Percentiles rank a stretch among this genome's conserved stretches.
phyloP scores from a whole-genome alignment of 2,113 vertebrate genomes.

The Amphilophus citrinellus region DNA sequence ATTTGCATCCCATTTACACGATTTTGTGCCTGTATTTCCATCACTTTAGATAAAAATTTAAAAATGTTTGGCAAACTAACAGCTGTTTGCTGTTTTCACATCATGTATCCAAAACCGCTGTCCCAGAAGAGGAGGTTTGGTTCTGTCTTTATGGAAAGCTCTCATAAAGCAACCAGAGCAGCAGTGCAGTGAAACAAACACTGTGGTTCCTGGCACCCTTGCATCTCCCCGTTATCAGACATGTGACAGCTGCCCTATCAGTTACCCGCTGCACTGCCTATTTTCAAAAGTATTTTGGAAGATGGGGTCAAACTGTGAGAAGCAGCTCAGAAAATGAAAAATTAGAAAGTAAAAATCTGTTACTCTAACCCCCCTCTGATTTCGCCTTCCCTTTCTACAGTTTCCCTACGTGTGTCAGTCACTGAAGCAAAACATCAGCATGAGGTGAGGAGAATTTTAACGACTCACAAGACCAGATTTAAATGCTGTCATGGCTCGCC shows the following conservation, averaged over 20 bases:
- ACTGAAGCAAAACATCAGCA: conserved; percentile 31
- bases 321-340: conserved; percentile 35
- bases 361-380: background rate
- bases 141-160: conserved; percentile 42
- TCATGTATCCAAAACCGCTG: conserved; percentile 16
- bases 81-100: conserved; percentile 5
- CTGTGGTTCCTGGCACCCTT: conserved; percentile 50
- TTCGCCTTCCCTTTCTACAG: conserved; percentile 7
- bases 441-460: conserved; percentile 27
- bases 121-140: conserved; percentile 25
- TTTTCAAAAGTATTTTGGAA: conserved; percentile 32
- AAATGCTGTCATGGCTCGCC: conserved; percentile 14
- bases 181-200: conserved; percentile 46
- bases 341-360: conserved; percentile 31
- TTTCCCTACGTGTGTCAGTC: conserved; percentile 1
- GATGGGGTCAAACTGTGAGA: conserved; percentile 27
- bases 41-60: conserved; percentile 12
- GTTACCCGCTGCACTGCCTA: conserved; percentile 35
- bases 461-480: conserved; percentile 17
- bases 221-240: conserved; percentile 56
- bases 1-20: conserved; percentile 1
- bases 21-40: conserved; percentile 1
- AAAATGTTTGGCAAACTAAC: conserved; percentile 14
- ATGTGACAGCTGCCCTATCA: conserved; percentile 64
- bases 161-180: conserved; percentile 21